phyloP scores from a whole-genome alignment of 2,888 invertebrate genomes.

The Pomacea canaliculata region DNA sequence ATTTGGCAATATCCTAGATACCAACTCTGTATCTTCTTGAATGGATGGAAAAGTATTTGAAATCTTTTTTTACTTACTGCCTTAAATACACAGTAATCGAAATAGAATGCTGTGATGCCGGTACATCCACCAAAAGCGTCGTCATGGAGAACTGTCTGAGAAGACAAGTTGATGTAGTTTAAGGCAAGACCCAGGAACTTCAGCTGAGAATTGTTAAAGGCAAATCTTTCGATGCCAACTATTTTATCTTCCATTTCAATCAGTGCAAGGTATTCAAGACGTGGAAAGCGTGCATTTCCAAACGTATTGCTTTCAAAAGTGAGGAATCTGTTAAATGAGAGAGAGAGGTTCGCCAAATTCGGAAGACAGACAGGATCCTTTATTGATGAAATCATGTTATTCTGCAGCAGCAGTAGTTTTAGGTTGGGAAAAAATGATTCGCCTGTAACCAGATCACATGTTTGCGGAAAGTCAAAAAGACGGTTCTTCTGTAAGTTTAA shows the following conservation, averaged over 20 bases:
- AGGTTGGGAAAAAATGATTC: too few species aligned
- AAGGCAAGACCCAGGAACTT: conserved; percentile 11
- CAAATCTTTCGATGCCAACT: conserved; percentile 1
- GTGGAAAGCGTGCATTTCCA: neutral
- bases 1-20: conserved; percentile 8
- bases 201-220: conserved; percentile 13
- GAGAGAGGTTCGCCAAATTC: neutral
- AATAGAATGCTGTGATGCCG: neutral
- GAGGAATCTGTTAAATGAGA: conserved; percentile 14
- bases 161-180: conserved; percentile 19
- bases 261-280: conserved; percentile 2
- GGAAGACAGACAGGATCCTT: conserved; percentile 13
- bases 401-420: too few species aligned
- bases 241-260: conserved; percentile 11
- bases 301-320: neutral
- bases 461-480: conserved; percentile 14
- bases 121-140: conserved; percentile 18
- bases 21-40: conserved; percentile 12
- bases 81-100: conserved; percentile 11
- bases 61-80: neutral
- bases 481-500: conserved; percentile 23
- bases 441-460: conserved; percentile 5
- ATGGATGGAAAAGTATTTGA: conserved; percentile 3
- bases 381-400: conserved; percentile 3
- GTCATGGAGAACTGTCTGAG: neutral